These are phyloP conservation scores for Brachyopa scutellaris DNA, from an alignment of 2,888 invertebrate genomes.

Conservation along the genomic window DNA sequence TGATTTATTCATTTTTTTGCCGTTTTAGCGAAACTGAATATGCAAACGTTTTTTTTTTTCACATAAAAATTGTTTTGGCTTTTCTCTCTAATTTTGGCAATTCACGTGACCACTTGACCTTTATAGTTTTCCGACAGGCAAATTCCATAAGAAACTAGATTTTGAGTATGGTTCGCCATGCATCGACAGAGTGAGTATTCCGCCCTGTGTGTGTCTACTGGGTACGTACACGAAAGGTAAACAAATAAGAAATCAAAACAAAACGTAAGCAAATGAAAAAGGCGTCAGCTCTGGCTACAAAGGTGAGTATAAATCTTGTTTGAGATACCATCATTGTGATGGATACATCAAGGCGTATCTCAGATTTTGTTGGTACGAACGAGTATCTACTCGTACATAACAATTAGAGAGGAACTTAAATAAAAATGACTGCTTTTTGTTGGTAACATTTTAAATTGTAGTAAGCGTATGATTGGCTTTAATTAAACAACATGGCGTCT, in stretches of 20 bases:
- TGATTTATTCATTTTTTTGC: constrained; percentile 25
- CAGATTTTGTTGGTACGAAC: background rate
- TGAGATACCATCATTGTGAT: background rate
- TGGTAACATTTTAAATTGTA: too few species aligned
- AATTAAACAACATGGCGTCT: too few species aligned
- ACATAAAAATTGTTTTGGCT: background rate
- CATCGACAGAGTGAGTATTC: background rate
- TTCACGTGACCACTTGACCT: constrained; percentile 58
- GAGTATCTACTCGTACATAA: too few species aligned
- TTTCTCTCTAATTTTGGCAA: background rate
- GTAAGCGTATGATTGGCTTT: too few species aligned
- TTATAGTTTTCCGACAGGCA: constrained; percentile 6
- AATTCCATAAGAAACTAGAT: constrained; percentile 2
- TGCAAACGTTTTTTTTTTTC: background rate
- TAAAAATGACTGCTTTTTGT: too few species aligned
- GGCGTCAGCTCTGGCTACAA: background rate
- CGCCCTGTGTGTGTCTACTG: too few species aligned
- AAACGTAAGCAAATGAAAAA: background rate
- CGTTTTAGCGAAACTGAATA: constrained; percentile 16
- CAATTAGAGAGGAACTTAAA: too few species aligned
- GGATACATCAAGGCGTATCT: background rate
- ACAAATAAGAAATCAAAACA: too few species aligned
- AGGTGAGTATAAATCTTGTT: background rate
- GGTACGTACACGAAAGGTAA: background rate
- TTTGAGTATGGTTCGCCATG: background rate